Conservation (phyloP, 2,797 vertebrate species). For the Dicrostonyx torquatus region DNA sequence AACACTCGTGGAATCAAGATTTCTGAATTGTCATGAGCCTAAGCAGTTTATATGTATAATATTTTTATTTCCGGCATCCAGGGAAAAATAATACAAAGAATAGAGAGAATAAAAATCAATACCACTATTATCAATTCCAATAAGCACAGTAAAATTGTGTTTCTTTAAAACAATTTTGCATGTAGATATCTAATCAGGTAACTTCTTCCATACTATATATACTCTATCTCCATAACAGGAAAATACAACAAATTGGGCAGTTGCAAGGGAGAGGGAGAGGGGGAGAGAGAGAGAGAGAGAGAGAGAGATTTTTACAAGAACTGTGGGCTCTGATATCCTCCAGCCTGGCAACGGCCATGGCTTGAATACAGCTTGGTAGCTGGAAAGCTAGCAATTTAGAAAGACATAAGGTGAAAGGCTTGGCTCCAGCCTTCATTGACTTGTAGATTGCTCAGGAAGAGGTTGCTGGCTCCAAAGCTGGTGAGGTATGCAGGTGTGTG, state of each 20-base stretch:
- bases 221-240: background rate
- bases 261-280: background rate
- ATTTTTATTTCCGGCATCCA: background rate
- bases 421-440: too few relatives aligned
- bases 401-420: too few relatives aligned
- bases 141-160: background rate
- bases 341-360: too few relatives aligned
- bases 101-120: background rate
- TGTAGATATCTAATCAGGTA: background rate
- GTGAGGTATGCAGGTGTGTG: too few relatives aligned
- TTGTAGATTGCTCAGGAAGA: too few relatives aligned
- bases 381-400: too few relatives aligned
- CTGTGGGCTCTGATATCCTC: too few relatives aligned
- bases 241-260: background rate
- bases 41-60: background rate
- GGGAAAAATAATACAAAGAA: background rate
- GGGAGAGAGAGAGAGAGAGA: too few relatives aligned
- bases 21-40: background rate
- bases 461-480: too few relatives aligned
- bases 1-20: background rate
- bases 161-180: conserved; percentile 1
- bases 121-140: background rate
- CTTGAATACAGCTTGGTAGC: too few relatives aligned
- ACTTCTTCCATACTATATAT: background rate
- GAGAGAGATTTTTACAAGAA: too few relatives aligned